A percentile compares a stretch with the other conserved stretches of the same genome.
phyloP scores from a whole-genome alignment of 2,888 invertebrate genomes.

The Athetis lepigone region DNA sequence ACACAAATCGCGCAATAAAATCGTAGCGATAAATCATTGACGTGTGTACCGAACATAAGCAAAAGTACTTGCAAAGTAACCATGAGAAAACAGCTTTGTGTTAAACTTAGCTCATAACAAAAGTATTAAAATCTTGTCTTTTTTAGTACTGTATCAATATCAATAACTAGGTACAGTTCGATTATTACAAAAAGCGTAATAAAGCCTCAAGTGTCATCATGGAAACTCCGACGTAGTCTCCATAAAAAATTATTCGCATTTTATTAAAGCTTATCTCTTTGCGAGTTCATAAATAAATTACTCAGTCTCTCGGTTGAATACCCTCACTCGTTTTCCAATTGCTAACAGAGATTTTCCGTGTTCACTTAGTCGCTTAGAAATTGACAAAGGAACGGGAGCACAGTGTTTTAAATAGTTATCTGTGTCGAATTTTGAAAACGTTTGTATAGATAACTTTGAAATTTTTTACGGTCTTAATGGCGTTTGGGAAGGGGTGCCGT shows the following conservation, averaged over 20 bases:
- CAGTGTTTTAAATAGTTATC: constrained; percentile 58
- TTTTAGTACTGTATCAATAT: constrained; percentile 33
- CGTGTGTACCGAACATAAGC: no score
- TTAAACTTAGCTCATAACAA: no score
- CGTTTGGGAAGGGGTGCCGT: constrained; percentile 27
- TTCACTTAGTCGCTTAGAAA: constrained; percentile 49
- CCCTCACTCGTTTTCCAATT: constrained; percentile 62
- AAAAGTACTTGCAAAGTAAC: no score
- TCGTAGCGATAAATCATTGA: no score
- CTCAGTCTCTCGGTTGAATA: constrained; percentile 52
- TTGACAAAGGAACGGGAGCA: constrained; percentile 57
- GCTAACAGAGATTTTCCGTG: constrained; percentile 51
- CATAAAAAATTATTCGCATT: constrained; percentile 62
- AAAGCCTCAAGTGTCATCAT: constrained; percentile 47
- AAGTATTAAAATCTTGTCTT: background rate
- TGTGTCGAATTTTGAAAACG: constrained; percentile 51
- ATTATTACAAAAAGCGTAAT: constrained; percentile 53
- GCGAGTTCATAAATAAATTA: constrained; percentile 68
- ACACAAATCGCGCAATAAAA: no score
- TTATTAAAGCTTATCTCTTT: constrained; percentile 67
- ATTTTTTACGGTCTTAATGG: constrained; percentile 45
- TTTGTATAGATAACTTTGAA: constrained; percentile 49
- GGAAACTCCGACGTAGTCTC: constrained; percentile 38
- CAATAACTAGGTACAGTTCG: constrained; percentile 40
- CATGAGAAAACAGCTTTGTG: no score